Percentiles rank a stretch among this genome's conserved stretches.
phyloP scores from a whole-genome alignment of 2,888 invertebrate genomes.

The Polydrusus pterygomalis region DNA sequence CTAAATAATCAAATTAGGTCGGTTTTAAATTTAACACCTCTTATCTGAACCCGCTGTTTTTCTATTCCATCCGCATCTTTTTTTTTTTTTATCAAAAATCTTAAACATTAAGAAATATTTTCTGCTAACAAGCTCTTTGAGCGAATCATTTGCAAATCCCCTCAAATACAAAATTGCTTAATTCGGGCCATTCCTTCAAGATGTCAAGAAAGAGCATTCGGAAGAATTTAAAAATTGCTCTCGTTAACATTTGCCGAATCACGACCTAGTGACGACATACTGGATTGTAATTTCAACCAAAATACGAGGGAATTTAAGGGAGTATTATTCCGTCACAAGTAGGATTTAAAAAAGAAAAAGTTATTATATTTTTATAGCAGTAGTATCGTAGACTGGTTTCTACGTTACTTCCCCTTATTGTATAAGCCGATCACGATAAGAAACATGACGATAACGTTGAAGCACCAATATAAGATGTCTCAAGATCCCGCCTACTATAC shows the following conservation, averaged over 20 bases:
- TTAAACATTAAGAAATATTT: slow-evolving; percentile 14
- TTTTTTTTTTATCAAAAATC: neutral
- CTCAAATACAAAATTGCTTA: slow-evolving; percentile 46
- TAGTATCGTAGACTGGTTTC: too few relatives aligned
- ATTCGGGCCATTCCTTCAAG: slow-evolving; percentile 64
- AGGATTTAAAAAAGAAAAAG: neutral
- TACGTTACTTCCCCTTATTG: too few relatives aligned
- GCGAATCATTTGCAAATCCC: slow-evolving; percentile 26
- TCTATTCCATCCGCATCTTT: too few relatives aligned
- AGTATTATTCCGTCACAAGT: neutral
- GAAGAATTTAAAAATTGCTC: slow-evolving; percentile 70
- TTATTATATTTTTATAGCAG: too few relatives aligned
- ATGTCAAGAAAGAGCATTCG: slow-evolving; percentile 67
- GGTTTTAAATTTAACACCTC: too few relatives aligned
- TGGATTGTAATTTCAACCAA: neutral
- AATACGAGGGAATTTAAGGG: slow-evolving; percentile 5
- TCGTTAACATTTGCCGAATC: slow-evolving; percentile 65
- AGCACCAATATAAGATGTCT: too few relatives aligned
- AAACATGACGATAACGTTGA: too few relatives aligned
- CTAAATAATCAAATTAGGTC: too few relatives aligned
- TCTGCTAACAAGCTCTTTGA: slow-evolving; percentile 37
- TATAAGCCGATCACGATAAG: too few relatives aligned
- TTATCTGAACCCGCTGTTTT: too few relatives aligned
- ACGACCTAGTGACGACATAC: slow-evolving; percentile 24
- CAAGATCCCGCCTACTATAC: too few relatives aligned